A percentile compares a stretch with the other conserved stretches of the same genome.
Conservation (phyloP, 2,113 vertebrate species). For the Elephas maximus region DNA sequence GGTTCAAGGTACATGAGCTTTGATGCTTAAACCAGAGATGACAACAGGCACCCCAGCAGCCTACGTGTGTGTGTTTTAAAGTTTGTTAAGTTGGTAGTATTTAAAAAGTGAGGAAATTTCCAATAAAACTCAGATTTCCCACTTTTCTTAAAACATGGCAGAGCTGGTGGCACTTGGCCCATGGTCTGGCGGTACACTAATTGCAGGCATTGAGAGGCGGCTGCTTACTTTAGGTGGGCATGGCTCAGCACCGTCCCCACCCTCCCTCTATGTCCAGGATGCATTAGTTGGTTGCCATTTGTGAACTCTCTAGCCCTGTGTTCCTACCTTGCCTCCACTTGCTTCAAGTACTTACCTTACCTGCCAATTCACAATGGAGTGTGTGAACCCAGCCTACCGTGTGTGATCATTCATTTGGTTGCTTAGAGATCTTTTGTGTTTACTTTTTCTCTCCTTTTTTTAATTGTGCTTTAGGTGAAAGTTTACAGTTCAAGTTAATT, state of each 20-base stretch:
- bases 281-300: background rate
- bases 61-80: background rate
- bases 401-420: background rate
- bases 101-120: background rate
- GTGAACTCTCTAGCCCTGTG: background rate
- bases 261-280: background rate
- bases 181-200: background rate
- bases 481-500: too few species aligned
- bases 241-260: fast-evolving
- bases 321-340: background rate
- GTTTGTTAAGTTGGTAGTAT: background rate
- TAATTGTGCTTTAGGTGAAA: too few species aligned
- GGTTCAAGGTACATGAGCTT: background rate
- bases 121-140: constrained; percentile 33
- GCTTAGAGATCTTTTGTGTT: background rate
- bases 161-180: background rate
- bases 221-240: background rate
- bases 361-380: background rate
- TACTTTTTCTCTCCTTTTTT: background rate
- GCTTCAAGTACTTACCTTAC: background rate
- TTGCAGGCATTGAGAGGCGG: background rate
- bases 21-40: background rate
- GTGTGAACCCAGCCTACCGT: background rate
- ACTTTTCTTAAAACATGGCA: background rate
- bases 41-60: background rate